These are phyloP conservation scores for Lomographa bimaculata DNA, from an alignment of 2,888 invertebrate genomes.

Conservation along the genomic window DNA sequence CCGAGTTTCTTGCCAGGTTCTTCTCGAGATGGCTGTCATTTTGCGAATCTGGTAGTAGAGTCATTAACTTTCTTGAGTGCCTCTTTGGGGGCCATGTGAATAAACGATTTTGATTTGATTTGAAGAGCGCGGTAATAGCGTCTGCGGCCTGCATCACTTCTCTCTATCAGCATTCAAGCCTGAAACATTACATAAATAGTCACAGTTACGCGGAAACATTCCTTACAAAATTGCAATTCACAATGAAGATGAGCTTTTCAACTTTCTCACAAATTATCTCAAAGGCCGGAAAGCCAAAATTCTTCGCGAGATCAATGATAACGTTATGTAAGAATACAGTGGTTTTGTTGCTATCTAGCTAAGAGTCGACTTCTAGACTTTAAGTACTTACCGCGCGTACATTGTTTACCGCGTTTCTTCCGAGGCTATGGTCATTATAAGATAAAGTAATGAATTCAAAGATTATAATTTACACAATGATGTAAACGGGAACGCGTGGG, in stretches of 20 bases:
- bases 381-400: conserved; percentile 22
- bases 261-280: conserved; percentile 18
- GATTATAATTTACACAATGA: conserved; percentile 30
- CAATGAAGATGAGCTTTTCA: conserved; percentile 8
- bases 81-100: no score
- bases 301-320: conserved; percentile 20
- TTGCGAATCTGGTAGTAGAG: no score
- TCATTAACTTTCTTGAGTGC: no score
- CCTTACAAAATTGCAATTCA: neutral
- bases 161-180: no score
- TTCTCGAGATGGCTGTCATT: no score
- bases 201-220: neutral
- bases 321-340: conserved; percentile 19
- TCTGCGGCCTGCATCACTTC: no score
- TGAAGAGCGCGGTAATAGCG: no score
- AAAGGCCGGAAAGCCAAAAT: conserved; percentile 20
- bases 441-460: conserved; percentile 26
- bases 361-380: conserved; percentile 15
- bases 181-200: no score
- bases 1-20: no score
- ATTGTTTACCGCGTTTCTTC: conserved; percentile 29
- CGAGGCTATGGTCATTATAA: conserved; percentile 21
- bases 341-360: conserved; percentile 2
- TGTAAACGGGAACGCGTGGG: conserved; percentile 43
- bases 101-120: no score